Percentiles rank a stretch among this genome's conserved stretches.
These are phyloP conservation scores for Chunga burmeisteri DNA, from an alignment of 2,113 vertebrate genomes.

Conservation along the genomic window DNA sequence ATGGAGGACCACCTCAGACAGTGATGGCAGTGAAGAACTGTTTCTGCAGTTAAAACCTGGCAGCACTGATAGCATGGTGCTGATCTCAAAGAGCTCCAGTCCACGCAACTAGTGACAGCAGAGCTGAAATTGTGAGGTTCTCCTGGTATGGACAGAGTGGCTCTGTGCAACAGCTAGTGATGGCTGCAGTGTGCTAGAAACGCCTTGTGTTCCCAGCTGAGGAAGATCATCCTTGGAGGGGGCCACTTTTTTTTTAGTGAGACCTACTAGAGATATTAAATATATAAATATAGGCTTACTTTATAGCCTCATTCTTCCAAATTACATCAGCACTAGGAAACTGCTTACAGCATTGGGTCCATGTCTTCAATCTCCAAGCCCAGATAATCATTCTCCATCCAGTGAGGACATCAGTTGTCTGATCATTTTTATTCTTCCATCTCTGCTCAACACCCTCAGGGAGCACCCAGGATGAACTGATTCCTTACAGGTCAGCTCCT, in stretches of 20 bases:
- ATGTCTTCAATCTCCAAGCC: not conserved
- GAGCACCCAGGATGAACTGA: not conserved
- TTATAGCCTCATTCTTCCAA: not conserved
- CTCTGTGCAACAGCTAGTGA: not conserved
- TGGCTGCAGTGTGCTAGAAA: not conserved
- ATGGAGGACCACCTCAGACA: not conserved
- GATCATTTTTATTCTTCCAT: not conserved
- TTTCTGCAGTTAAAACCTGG: not conserved
- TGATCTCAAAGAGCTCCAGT: not conserved
- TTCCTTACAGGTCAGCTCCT: not conserved
- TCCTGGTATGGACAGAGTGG: not conserved
- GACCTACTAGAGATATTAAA: not conserved
- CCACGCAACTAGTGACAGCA: not conserved
- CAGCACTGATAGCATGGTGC: not conserved
- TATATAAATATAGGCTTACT: not conserved
- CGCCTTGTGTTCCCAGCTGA: not conserved
- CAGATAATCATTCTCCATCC: not conserved
- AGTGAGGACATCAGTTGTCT: not conserved
- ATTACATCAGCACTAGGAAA: not conserved
- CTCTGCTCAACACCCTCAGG: not conserved
- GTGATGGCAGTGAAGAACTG: not conserved
- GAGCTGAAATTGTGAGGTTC: not conserved
- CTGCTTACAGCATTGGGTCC: not conserved
- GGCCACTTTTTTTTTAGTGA: not conserved
- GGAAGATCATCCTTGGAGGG: not conserved